Conservation (phyloP, 2,888 invertebrate genomes). For the Spodoptera picta region DNA sequence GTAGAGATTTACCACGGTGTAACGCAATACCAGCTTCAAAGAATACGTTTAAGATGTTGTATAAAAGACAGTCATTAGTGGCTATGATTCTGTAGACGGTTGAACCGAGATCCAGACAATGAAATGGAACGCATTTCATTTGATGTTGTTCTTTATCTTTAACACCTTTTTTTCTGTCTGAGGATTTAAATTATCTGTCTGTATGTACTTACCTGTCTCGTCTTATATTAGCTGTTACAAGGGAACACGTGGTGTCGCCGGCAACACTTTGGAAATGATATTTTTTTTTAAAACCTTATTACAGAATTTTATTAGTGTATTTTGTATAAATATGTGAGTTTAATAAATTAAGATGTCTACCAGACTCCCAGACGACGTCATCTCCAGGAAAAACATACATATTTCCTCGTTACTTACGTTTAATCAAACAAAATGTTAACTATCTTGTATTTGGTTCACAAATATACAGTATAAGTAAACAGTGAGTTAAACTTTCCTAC, state of each 20-base stretch:
- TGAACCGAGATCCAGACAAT: constrained; percentile 60
- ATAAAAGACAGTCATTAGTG: constrained; percentile 78
- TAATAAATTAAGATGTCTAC: too few relatives aligned
- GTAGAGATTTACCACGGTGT: constrained; percentile 76
- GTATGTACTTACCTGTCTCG: neutral
- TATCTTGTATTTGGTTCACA: constrained; percentile 44
- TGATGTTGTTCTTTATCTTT: constrained; percentile 48
- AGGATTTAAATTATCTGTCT: constrained; percentile 40
- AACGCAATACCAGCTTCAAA: constrained; percentile 73
- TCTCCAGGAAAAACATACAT: neutral
- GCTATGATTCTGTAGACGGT: constrained; percentile 62
- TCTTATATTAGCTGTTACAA: too few relatives aligned
- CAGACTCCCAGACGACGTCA: constrained; percentile 3
- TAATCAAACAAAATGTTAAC: constrained; percentile 46
- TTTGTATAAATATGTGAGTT: too few relatives aligned
- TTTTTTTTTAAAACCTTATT: too few relatives aligned
- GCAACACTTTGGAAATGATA: too few relatives aligned
- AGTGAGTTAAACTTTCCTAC: constrained; percentile 55
- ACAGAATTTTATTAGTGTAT: too few relatives aligned
- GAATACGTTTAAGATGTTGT: constrained; percentile 62
- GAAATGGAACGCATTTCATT: constrained; percentile 60
- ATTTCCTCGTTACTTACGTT: constrained; percentile 23
- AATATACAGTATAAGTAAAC: constrained; percentile 55
- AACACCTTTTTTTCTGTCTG: constrained; percentile 43
- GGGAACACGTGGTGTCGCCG: too few relatives aligned